A percentile compares a stretch with the other conserved stretches of the same genome.
Conservation (phyloP, 2,113 vertebrate species). For the Eclectus roratus region DNA sequence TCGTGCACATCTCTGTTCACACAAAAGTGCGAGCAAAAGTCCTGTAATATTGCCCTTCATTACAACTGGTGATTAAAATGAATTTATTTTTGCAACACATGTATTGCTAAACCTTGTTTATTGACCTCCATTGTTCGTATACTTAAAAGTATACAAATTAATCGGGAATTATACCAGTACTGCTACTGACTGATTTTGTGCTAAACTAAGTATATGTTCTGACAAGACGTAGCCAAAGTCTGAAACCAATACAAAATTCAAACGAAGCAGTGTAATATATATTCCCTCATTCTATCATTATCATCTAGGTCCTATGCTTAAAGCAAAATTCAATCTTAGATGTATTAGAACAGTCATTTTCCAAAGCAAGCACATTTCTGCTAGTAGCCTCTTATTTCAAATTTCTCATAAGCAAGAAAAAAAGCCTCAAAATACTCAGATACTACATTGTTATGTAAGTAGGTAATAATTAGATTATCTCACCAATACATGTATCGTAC, state of each 20-base stretch:
- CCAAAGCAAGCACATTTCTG: not conserved
- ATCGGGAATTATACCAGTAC: not conserved
- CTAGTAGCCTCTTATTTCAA: not conserved
- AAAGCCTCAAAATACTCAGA: not conserved
- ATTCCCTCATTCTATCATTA: not conserved
- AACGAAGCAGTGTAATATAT: not conserved
- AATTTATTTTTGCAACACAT: not conserved
- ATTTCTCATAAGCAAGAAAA: not conserved
- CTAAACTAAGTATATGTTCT: not conserved
- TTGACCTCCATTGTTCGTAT: not conserved
- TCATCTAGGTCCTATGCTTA: not conserved
- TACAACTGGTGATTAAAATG: not conserved
- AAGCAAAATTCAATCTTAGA: not conserved
- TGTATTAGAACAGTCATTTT: not conserved
- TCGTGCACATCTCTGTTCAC: rapidly evolving
- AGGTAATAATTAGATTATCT: not conserved
- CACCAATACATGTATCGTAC: not conserved
- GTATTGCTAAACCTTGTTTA: not conserved
- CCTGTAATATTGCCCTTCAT: not conserved
- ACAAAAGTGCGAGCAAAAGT: not conserved
- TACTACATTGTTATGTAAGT: not conserved
- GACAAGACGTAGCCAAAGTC: not conserved
- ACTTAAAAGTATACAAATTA: not conserved
- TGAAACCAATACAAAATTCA: not conserved
- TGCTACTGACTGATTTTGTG: not conserved